A percentile compares a stretch with the other conserved stretches of the same genome.
phyloP scores from a whole-genome alignment of 2,888 invertebrate genomes.

The Arenicola marina region DNA sequence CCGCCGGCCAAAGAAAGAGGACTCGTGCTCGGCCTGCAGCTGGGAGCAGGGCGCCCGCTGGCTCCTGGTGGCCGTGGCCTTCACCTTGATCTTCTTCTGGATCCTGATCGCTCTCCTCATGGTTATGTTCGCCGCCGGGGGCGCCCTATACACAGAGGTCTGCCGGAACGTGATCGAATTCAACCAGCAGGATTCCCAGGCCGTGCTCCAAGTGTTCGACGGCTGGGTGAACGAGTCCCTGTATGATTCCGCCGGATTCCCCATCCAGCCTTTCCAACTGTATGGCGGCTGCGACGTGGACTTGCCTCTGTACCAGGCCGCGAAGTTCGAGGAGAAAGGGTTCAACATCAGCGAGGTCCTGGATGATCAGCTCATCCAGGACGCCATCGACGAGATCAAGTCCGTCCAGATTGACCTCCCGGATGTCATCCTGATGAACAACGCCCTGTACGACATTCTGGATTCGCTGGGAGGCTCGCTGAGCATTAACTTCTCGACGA shows the following conservation, averaged over 20 bases:
- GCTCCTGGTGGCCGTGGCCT: constrained; percentile 43
- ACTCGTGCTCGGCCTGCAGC: neutral
- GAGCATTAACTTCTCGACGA: neutral
- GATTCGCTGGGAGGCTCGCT: neutral
- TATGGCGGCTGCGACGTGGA: constrained; percentile 40
- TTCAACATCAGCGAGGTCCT: constrained; percentile 41
- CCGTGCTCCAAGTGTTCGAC: constrained; percentile 1
- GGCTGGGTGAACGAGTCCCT: neutral
- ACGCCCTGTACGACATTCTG: constrained; percentile 1
- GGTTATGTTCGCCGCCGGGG: constrained; percentile 45
- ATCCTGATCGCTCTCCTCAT: constrained; percentile 47
- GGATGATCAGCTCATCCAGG: constrained; percentile 32
- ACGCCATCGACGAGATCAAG: constrained; percentile 6
- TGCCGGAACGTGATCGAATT: constrained; percentile 14
- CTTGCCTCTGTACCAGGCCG: constrained; percentile 38
- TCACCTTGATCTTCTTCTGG: constrained; percentile 51
- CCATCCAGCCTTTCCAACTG: too few species aligned
- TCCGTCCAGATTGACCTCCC: neutral
- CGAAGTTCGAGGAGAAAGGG: constrained; percentile 27
- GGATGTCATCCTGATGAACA: neutral
- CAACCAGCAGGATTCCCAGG: constrained; percentile 5
- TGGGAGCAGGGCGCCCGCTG: constrained; percentile 11
- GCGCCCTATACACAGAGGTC: constrained; percentile 43
- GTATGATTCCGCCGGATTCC: neutral
- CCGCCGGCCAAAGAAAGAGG: neutral